A percentile compares a stretch with the other conserved stretches of the same genome.
Evolutionary conservation across 2,888 invertebrate genomes (phyloP).

Genomic region (Megamerina dolium): DNA sequence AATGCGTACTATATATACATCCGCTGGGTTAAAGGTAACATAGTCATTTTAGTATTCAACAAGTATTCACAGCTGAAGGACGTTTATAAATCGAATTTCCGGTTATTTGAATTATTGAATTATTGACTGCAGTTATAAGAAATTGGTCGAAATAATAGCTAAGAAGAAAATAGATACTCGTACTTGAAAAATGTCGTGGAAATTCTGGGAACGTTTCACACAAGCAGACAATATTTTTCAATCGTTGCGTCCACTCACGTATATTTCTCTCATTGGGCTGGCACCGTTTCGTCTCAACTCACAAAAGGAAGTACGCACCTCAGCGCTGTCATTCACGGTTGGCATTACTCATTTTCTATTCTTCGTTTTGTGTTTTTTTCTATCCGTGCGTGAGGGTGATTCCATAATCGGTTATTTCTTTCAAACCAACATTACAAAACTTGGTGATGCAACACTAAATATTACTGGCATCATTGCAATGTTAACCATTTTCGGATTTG

Average conservation of each 20-base stretch:
- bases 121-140: too few species aligned
- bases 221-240: conserved; percentile 45
- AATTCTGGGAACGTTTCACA: conserved; percentile 35
- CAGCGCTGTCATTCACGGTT: conserved; percentile 33
- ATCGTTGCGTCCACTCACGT: conserved; percentile 39
- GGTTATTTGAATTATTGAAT: conserved; percentile 1
- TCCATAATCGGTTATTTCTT: conserved; percentile 47
- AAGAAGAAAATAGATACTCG: too few species aligned
- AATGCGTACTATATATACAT: too few species aligned
- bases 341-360: conserved; percentile 39
- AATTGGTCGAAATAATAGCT: too few species aligned
- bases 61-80: conserved; percentile 19
- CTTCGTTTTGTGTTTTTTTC: conserved; percentile 36
- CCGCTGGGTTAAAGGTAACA: too few species aligned
- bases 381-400: conserved; percentile 35
- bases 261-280: conserved; percentile 40
- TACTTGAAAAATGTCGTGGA: conserved; percentile 28
- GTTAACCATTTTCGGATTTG: conserved; percentile 42
- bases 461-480: conserved; percentile 41
- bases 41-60: conserved; percentile 26
- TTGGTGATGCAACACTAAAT: conserved; percentile 41
- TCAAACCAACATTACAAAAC: conserved; percentile 42
- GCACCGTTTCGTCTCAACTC: conserved; percentile 41
- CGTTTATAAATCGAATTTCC: conserved; percentile 9
- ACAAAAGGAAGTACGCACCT: conserved; percentile 39